Evolutionary conservation across 2,888 invertebrate genomes (phyloP), one percentile per base, ranked within the genome.

Genomic region (Julus scanicus): DNA sequence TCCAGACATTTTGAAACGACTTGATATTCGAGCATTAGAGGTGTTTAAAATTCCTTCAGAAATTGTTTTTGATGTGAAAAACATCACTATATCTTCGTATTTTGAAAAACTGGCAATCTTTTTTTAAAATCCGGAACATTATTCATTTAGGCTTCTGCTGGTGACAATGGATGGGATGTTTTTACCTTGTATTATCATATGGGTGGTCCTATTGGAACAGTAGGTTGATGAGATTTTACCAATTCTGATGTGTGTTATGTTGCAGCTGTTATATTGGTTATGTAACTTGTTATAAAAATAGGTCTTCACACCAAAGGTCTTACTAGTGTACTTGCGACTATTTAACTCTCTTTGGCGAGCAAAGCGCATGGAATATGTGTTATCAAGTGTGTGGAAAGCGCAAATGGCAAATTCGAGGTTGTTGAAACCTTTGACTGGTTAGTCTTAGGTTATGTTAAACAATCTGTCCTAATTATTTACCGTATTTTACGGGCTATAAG

Each of bases 331-430:
- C 93, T 94, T 96, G 90, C 94, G 95, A 90, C 94, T 97, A 49
- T 98, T 97, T 93, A 95, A 96, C 91, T 96, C 97, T 90, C 93
- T 98, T 90, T 98, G 97, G 97, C 94, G 96, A 90, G 95, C 96
- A 87, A 97, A 97, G 92, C 94, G 97, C 90, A 97, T 97, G 94
- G 97, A 98, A 92, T 95, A 96, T 92, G 95, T 95, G 80, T 93
- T 98, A 90, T 95, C 96, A 86, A 94, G 95, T 88, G 95, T 97
- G 91, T 96, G 97, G 95, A 95, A 96, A 91, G 95, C 95, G 89
- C 96, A 97, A 92, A 95, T 95, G 89, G 95, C 95, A 44, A 94
- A 96, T 90, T 94, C 95, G 84, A 96, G 96, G 91, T 93, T 94
- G 90, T 91, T 94, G 57, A 93, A 94, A 89, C 93, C 94, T 90